phyloP scores from a whole-genome alignment of 2,888 invertebrate species.

The Brachypalpus laphriformis region DNA sequence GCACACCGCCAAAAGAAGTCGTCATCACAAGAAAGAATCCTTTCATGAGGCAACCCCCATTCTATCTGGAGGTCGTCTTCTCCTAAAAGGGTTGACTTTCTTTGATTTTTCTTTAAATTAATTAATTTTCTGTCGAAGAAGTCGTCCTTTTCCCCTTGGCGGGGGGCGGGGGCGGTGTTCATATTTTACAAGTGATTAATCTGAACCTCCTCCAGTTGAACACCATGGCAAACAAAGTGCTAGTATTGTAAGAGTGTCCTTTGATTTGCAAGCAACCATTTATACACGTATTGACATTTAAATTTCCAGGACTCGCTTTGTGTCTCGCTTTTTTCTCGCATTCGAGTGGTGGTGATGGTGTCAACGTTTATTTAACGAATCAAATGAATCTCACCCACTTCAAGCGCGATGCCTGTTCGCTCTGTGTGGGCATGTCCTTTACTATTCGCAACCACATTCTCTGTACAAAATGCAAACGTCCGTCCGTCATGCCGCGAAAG shows the following conservation, averaged over 20 bases:
- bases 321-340: background rate
- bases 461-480: slow-evolving; percentile 40
- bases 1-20: background rate
- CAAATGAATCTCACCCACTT: slow-evolving; percentile 68
- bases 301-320: slow-evolving; percentile 56
- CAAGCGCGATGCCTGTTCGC: background rate
- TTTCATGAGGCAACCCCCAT: slow-evolving; percentile 18
- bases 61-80: background rate
- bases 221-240: slow-evolving; percentile 54
- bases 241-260: slow-evolving; percentile 53
- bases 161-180: too few species aligned
- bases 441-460: slow-evolving; percentile 10
- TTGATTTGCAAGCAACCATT: slow-evolving; percentile 65
- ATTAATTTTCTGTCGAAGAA: slow-evolving; percentile 57
- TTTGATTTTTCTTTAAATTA: slow-evolving; percentile 65
- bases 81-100: slow-evolving; percentile 40
- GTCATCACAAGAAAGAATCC: slow-evolving; percentile 49
- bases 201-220: slow-evolving; percentile 24
- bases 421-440: slow-evolving; percentile 53
- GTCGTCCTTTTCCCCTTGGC: slow-evolving; percentile 7
- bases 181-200: slow-evolving; percentile 70
- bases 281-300: slow-evolving; percentile 69
- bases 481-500: slow-evolving; percentile 51
- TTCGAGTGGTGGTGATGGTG: slow-evolving; percentile 16
- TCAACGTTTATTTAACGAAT: slow-evolving; percentile 71